Percentiles rank a stretch among this genome's conserved stretches.
Conservation (phyloP, 2,888 invertebrate species). For the Schrankia costaestrigalis region DNA sequence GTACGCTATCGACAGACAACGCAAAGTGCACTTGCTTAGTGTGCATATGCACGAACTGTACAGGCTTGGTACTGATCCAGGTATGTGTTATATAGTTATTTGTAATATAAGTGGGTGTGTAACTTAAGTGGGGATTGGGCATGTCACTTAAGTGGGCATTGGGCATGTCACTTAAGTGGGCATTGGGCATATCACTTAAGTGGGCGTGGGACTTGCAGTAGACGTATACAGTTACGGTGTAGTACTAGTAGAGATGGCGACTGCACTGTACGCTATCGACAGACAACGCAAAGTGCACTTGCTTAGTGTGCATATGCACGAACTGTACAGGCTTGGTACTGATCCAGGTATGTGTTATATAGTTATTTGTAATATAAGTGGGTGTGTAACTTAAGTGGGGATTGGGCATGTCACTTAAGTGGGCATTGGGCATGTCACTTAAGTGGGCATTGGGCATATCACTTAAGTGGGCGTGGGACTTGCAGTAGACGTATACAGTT, state of each 20-base stretch:
- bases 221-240: not conserved
- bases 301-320: conserved; percentile 72
- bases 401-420: too few species aligned
- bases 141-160: too few species aligned
- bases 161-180: too few species aligned
- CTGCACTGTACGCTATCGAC: conserved; percentile 85
- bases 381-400: too few species aligned
- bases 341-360: conserved; percentile 45
- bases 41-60: conserved; percentile 64
- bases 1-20: conserved; percentile 82
- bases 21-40: conserved; percentile 69
- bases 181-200: not conserved
- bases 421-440: too few species aligned
- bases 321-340: conserved; percentile 30
- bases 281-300: conserved; percentile 70
- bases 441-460: too few species aligned
- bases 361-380: not conserved
- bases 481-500: not conserved
- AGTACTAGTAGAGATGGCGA: conserved; percentile 91
- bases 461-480: not conserved
- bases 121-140: too few species aligned
- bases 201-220: not conserved
- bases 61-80: conserved; percentile 42
- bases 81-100: conserved; percentile 26
- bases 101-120: not conserved